phyloP scores from a whole-genome alignment of 2,113 vertebrate genomes.

The Thryonomys swinderianus region DNA sequence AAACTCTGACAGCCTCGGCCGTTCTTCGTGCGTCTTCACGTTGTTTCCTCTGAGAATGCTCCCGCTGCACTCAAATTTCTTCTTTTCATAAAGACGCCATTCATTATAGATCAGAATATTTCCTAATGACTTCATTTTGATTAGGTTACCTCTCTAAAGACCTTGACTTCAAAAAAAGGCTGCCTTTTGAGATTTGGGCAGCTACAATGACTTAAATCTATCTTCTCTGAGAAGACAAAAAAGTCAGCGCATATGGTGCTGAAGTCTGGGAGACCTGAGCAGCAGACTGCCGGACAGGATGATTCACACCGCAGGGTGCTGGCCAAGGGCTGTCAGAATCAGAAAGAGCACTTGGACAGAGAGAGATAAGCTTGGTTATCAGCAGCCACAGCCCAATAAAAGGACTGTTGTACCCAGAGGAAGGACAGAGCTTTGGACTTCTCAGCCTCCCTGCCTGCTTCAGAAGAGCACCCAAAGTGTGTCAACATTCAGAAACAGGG shows the following conservation, averaged over 20 bases:
- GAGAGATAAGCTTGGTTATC: not conserved
- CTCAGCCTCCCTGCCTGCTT: not conserved
- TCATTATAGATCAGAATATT: not conserved
- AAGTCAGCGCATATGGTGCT: not conserved
- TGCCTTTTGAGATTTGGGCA: not conserved
- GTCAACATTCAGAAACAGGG: slow-evolving; percentile 6
- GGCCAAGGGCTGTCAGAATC: not conserved
- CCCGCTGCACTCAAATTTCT: not conserved
- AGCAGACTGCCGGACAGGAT: not conserved
- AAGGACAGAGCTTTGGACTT: not conserved
- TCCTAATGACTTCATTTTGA: not conserved
- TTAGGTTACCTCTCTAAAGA: not conserved
- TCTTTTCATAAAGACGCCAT: not conserved
- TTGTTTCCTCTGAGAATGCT: not conserved
- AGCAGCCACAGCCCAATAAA: not conserved
- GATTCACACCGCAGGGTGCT: not conserved
- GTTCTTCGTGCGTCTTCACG: not conserved
- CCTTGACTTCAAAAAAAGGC: not conserved
- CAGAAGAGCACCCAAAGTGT: not conserved
- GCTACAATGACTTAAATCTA: not conserved
- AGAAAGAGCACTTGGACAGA: not conserved
- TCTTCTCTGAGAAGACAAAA: not conserved
- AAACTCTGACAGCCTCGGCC: not conserved
- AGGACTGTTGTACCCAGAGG: not conserved
- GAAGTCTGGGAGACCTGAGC: not conserved